Conservation (phyloP, 1,140 invertebrate genomes). For the Listronotus bonariensis region DNA sequence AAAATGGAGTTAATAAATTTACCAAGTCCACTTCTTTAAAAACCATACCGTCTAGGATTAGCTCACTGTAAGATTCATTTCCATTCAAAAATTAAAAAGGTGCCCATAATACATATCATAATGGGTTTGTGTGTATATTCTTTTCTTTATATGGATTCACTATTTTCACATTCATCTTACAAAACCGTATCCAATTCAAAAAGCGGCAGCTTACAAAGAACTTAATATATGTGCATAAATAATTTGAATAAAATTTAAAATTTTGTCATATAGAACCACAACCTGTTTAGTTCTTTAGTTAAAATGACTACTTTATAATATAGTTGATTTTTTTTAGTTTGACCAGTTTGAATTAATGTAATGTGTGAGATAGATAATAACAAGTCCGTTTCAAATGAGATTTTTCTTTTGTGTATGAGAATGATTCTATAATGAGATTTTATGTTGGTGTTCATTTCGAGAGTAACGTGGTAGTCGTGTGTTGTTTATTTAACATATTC, state of each 20-base stretch:
- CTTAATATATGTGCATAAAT: slow-evolving; percentile 46
- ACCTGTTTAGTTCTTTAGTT: slow-evolving; percentile 40
- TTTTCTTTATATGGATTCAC: slow-evolving; percentile 38
- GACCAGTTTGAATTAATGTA: slow-evolving; percentile 19
- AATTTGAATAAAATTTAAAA: slow-evolving; percentile 46
- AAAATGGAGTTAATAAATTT: slow-evolving; percentile 27
- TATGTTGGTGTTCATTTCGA: slow-evolving; percentile 18
- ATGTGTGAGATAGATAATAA: slow-evolving; percentile 24
- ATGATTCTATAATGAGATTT: slow-evolving; percentile 36
- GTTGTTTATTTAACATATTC: slow-evolving; percentile 22
- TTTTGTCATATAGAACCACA: slow-evolving; percentile 41
- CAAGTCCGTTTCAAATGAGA: slow-evolving; percentile 20
- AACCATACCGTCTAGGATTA: slow-evolving; percentile 29
- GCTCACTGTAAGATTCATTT: slow-evolving; percentile 19
- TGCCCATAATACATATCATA: slow-evolving; percentile 41
- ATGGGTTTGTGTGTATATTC: slow-evolving; percentile 42
- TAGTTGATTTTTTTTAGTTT: slow-evolving; percentile 36
- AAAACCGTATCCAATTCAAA: slow-evolving; percentile 42
- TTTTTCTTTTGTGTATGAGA: slow-evolving; percentile 32
- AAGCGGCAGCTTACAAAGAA: slow-evolving; percentile 43
- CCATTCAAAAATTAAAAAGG: slow-evolving; percentile 28
- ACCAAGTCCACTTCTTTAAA: slow-evolving; percentile 26
- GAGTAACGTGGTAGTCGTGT: slow-evolving; percentile 39
- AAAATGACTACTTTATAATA: slow-evolving; percentile 39
- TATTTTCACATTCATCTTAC: slow-evolving; percentile 42